Percentiles rank a stretch among this genome's conserved stretches.
These are phyloP conservation scores for Philereme transversata DNA, from an alignment of 2,888 invertebrate species.

Conservation along the genomic window DNA sequence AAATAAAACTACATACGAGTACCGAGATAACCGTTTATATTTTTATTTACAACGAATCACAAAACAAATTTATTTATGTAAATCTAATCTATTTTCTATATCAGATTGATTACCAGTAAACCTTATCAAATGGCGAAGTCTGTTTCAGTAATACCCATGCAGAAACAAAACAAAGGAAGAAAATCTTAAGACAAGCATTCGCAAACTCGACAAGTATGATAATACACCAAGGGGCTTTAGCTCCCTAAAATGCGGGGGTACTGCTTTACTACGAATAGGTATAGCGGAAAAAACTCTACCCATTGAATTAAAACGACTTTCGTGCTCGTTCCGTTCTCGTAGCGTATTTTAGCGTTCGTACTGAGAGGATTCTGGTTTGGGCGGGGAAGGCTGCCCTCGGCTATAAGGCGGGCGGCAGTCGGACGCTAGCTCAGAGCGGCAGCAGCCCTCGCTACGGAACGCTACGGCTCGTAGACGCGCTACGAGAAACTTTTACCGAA, in stretches of 20 bases:
- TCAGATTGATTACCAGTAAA: too few relatives aligned
- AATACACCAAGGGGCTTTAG: constrained; percentile 25
- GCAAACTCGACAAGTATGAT: constrained; percentile 31
- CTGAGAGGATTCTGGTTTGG: constrained; percentile 25
- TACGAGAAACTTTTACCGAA: constrained; percentile 57
- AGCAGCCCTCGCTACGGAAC: constrained; percentile 60
- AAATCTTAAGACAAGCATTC: constrained; percentile 21
- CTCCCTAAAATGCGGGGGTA: constrained; percentile 27
- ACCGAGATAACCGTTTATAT: too few relatives aligned
- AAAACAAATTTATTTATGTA: too few relatives aligned
- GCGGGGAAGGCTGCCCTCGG: constrained; percentile 37
- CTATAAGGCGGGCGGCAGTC: constrained; percentile 66
- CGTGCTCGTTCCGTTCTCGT: constrained; percentile 36
- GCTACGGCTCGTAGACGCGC: constrained; percentile 49
- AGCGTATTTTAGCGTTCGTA: constrained; percentile 36
- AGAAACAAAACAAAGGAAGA: constrained; percentile 19
- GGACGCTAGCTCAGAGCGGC: constrained; percentile 61
- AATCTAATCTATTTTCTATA: too few relatives aligned
- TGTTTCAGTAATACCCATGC: constrained; percentile 5
- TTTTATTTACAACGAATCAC: too few relatives aligned
- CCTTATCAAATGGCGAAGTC: too few relatives aligned
- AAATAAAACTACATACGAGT: too few relatives aligned
- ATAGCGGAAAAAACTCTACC: constrained; percentile 33
- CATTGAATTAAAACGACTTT: constrained; percentile 44
- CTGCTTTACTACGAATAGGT: constrained; percentile 26